A percentile compares a stretch with the other conserved stretches of the same genome.
phyloP scores from a whole-genome alignment of 2,797 vertebrate species.

The Prunella strophiata region DNA sequence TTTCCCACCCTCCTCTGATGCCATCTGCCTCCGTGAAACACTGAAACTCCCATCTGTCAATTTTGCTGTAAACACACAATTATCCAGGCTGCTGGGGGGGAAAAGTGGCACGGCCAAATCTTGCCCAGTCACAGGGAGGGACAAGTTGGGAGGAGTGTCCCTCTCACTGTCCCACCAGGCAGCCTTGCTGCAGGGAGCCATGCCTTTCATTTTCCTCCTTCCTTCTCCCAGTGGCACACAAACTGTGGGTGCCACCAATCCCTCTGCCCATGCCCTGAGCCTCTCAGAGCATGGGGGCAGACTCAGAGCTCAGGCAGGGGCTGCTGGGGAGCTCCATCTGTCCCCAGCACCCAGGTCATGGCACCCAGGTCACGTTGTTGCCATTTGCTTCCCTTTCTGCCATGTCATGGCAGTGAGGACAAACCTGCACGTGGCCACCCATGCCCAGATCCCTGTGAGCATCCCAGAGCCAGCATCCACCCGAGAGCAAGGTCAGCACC shows the following conservation, averaged over 20 bases:
- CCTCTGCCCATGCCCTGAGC: neutral
- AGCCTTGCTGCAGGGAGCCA: neutral
- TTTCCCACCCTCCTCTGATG: conserved; percentile 65
- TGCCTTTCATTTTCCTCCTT: neutral
- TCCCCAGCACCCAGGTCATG: neutral
- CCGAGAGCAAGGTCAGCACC: neutral
- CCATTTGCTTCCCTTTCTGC: neutral
- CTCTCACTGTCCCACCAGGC: neutral
- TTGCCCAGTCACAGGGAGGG: neutral
- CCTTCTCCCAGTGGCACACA: neutral
- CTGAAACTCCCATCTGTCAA: conserved; percentile 71
- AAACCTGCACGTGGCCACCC: neutral
- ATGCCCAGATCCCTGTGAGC: neutral
- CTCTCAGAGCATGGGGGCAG: neutral
- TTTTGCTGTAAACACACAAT: conserved; percentile 69
- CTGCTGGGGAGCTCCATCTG: rapidly evolving
- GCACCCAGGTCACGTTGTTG: neutral
- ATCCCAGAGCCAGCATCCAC: neutral
- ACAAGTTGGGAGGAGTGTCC: neutral
- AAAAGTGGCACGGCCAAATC: neutral
- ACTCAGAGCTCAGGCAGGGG: neutral
- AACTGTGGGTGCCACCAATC: neutral
- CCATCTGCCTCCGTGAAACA: conserved; percentile 61
- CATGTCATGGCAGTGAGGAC: rapidly evolving
- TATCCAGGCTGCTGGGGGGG: conserved; percentile 45